These are phyloP conservation scores for Danio choprae DNA, from an alignment of 2,797 vertebrate species.

Conservation along the genomic window DNA sequence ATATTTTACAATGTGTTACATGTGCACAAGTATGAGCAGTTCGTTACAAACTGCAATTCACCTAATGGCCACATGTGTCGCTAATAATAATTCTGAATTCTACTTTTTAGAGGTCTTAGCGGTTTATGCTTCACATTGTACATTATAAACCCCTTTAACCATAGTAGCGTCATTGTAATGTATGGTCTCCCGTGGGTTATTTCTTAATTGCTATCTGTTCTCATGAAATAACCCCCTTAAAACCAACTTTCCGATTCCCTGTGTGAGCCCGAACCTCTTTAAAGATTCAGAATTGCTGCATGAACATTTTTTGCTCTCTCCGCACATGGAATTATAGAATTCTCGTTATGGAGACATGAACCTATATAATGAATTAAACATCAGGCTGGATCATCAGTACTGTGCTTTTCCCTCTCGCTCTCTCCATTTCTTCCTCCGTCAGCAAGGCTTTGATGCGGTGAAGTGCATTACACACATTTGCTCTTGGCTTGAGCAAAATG, in stretches of 20 bases:
- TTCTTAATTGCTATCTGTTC: background rate
- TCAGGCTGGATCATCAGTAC: background rate
- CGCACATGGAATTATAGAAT: constrained; percentile 2
- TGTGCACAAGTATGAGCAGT: too few relatives aligned
- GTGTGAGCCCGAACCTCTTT: background rate
- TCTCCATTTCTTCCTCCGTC: constrained; percentile 8
- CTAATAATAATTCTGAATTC: too few relatives aligned
- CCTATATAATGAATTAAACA: constrained; percentile 43
- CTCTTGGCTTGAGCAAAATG: background rate
- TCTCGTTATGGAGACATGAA: constrained; percentile 17
- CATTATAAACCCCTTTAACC: background rate
- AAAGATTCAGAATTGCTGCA: constrained; percentile 29
- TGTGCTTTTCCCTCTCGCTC: constrained; percentile 57
- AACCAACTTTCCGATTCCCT: background rate
- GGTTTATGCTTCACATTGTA: background rate
- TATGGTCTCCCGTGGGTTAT: background rate
- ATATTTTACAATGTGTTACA: too few relatives aligned
- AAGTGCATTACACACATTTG: constrained; percentile 16
- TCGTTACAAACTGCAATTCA: too few relatives aligned
- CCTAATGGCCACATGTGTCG: too few relatives aligned
- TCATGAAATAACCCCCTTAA: background rate
- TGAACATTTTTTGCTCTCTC: background rate
- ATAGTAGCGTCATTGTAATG: background rate
- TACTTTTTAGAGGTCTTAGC: background rate
- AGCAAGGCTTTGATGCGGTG: background rate